Evolutionary conservation across 2,113 vertebrate genomes (phyloP).

Genomic region (Lycocorax pyrrhopterus): DNA sequence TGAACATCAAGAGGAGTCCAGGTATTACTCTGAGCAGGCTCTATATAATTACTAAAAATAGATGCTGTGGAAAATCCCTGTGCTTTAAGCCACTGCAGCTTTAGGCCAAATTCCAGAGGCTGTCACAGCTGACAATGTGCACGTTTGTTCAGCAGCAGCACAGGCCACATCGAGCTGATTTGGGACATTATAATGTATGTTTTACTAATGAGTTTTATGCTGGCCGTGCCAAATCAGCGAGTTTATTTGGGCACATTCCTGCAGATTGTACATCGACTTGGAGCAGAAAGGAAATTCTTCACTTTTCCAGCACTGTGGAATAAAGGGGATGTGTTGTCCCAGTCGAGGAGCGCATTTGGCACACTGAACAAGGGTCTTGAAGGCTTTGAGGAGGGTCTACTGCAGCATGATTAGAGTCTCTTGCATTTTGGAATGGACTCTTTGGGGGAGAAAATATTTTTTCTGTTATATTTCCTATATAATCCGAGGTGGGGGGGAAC

Average conservation of each 20-base stretch:
- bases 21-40: conserved; percentile 32
- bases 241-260: conserved; percentile 45
- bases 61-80: conserved; percentile 46
- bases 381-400: background rate
- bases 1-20: conserved; percentile 22
- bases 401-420: background rate
- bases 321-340: conserved; percentile 17
- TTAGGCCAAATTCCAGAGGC: conserved; percentile 35
- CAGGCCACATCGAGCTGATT: background rate
- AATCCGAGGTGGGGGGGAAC: rapidly evolving
- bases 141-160: conserved; percentile 15
- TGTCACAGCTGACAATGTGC: conserved; percentile 50
- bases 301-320: background rate
- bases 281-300: conserved; percentile 14
- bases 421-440: background rate
- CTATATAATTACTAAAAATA: conserved; percentile 52
- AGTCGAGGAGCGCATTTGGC: background rate
- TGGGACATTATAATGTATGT: background rate
- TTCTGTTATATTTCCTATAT: background rate
- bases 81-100: background rate
- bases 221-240: conserved; percentile 14
- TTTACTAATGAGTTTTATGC: conserved; percentile 39
- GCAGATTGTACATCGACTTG: background rate
- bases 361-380: background rate
- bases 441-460: background rate